These are phyloP conservation scores for Halcyon badia DNA, from an alignment of 2,797 vertebrate genomes.

Conservation along the genomic window DNA sequence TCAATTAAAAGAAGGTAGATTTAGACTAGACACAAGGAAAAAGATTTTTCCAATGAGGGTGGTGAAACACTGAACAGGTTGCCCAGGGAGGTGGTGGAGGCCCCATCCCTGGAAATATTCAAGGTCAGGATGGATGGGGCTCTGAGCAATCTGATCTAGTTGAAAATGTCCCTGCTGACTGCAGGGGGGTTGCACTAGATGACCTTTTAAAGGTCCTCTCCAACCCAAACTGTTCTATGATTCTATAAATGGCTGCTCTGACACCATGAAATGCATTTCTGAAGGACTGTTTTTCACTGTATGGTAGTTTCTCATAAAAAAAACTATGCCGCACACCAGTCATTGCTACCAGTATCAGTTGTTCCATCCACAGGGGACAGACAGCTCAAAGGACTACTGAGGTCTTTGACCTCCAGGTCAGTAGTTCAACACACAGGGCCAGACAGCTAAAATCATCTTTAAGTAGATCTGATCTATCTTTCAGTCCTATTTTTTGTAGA, in stretches of 20 bases:
- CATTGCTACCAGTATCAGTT: background rate
- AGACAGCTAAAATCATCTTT: background rate
- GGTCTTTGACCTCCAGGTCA: slow-evolving; percentile 39
- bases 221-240: background rate
- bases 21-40: background rate
- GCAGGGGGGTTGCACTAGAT: background rate
- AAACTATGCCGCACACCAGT: background rate
- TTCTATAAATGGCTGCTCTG: background rate
- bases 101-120: background rate
- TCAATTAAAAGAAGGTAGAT: background rate
- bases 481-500: background rate
- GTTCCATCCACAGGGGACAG: background rate
- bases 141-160: background rate
- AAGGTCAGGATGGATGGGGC: background rate
- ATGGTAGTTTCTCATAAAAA: slow-evolving; percentile 11
- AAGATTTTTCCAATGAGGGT: background rate
- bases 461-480: background rate
- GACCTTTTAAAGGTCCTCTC: background rate
- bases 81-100: background rate
- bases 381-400: background rate
- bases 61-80: background rate
- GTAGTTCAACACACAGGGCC: background rate
- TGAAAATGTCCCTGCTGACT: background rate
- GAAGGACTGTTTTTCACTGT: slow-evolving; percentile 1
- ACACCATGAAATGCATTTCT: background rate